These are phyloP conservation scores for Mimachlamys varia DNA, from an alignment of 2,888 invertebrate species.

Conservation along the genomic window DNA sequence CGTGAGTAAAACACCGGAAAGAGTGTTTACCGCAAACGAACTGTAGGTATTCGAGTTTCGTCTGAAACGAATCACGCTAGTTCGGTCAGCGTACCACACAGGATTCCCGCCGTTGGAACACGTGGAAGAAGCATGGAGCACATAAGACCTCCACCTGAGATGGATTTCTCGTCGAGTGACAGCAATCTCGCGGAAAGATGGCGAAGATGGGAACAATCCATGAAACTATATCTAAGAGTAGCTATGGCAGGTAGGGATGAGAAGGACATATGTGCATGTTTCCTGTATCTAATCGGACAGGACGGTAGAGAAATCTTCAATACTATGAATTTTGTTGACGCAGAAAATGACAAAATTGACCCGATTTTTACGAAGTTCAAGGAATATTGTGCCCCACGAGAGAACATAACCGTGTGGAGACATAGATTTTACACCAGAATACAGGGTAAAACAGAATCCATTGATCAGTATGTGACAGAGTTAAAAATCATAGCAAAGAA, in stretches of 20 bases:
- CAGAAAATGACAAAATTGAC: constrained; percentile 40
- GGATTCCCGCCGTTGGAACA: background rate
- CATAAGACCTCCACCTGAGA: constrained; percentile 37
- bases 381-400: constrained; percentile 39
- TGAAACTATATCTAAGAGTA: constrained; percentile 36
- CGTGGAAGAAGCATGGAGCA: background rate
- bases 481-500: constrained; percentile 48
- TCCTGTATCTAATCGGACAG: constrained; percentile 41
- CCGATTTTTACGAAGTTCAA: constrained; percentile 37
- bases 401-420: constrained; percentile 43
- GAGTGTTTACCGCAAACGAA: background rate
- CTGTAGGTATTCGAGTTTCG: background rate
- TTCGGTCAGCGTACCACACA: background rate
- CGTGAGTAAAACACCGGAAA: background rate
- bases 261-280: constrained; percentile 38
- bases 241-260: constrained; percentile 36
- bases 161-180: constrained; percentile 40
- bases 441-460: constrained; percentile 43
- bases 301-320: constrained; percentile 39
- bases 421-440: constrained; percentile 44
- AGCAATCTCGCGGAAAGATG: constrained; percentile 42
- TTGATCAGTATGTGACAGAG: constrained; percentile 48
- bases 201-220: constrained; percentile 41
- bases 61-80: background rate
- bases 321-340: constrained; percentile 20